These are phyloP conservation scores for Brachyrhaphis roseni DNA, from an alignment of 2,797 vertebrate species.

Conservation along the genomic window DNA sequence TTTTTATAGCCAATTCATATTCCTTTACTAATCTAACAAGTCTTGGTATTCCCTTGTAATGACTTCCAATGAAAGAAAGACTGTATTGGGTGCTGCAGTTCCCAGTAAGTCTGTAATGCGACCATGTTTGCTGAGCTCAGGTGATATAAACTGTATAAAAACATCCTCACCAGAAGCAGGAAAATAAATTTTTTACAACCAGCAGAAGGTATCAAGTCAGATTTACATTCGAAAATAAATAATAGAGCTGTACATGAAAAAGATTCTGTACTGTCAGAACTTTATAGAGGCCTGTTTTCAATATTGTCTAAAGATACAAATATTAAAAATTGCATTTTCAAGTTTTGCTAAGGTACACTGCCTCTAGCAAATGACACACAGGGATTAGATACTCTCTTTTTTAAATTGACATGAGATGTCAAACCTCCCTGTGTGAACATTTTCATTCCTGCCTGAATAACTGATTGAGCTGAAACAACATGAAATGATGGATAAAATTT, in stretches of 20 bases:
- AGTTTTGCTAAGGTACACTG: not conserved
- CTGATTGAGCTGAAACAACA: not conserved
- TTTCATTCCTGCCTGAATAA: not conserved
- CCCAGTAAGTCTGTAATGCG: not conserved
- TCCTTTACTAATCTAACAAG: not conserved
- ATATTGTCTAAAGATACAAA: not conserved
- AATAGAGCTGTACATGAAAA: not conserved
- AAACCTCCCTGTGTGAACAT: not conserved
- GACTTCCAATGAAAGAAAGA: not conserved
- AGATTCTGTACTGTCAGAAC: too few species aligned
- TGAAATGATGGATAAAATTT: not conserved
- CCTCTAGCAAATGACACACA: not conserved
- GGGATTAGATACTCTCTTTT: not conserved
- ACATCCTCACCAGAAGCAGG: not conserved
- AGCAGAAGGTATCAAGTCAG: not conserved
- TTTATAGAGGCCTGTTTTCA: not conserved
- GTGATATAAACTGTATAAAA: not conserved
- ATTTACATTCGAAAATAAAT: not conserved
- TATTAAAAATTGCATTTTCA: not conserved
- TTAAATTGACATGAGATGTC: not conserved
- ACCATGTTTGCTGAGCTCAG: not conserved
- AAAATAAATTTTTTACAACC: not conserved
- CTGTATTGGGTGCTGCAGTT: not conserved
- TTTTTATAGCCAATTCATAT: not conserved
- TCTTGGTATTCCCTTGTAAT: not conserved